Base-by-base conservation (phyloP, 92 coral and sea anemone species). In the Siderastrea siderea region DNA sequence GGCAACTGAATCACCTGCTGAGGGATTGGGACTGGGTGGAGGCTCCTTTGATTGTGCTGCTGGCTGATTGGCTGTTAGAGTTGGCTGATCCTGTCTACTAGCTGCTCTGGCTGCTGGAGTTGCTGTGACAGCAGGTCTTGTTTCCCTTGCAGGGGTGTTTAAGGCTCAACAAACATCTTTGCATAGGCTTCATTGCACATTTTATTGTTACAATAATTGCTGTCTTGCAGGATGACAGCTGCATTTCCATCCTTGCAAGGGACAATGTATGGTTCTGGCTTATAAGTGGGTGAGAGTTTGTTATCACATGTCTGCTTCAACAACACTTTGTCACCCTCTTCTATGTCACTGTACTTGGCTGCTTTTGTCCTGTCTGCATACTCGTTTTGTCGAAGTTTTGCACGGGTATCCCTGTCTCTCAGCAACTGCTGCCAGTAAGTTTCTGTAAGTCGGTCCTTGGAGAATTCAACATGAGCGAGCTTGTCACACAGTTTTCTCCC, bases 401-500 rank as follows among this genome's bases (percentile, higher is more conserved):
- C 82, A 53, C 58, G 78, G 12, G 91, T 93, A 77, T 90, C 91
- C 60, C 93, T 80, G 57, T 90, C 89, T 58, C 77, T 62, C 4
- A 93, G 86, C 2, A 75, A 87, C 61, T 86, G 93, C 62, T 90
- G 83, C 82, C 92, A 90, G 7, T 63, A 17, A 3, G 83, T 59
- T 60, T 78, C 81, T 57, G 84, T 80, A 82, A 69, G 9, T 80
- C 87, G 7, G 49, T 89, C 95, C 6, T 38, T 62, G 16, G 88
- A 82, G 7, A 85, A 67, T n/a, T 71, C 19, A 43, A 84, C 62
- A 63, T 63, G 62, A 7, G 83, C 93, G 7, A 89, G 75, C 49
- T 93, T 93, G 84, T 89, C 89, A 8, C 84, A 68, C 7, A 92
- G 84, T 3, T 78, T 71, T 61, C 87, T 79, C 12, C 92, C 92